phyloP scores from a whole-genome alignment of 2,888 invertebrate species.

The Seira musarum region DNA sequence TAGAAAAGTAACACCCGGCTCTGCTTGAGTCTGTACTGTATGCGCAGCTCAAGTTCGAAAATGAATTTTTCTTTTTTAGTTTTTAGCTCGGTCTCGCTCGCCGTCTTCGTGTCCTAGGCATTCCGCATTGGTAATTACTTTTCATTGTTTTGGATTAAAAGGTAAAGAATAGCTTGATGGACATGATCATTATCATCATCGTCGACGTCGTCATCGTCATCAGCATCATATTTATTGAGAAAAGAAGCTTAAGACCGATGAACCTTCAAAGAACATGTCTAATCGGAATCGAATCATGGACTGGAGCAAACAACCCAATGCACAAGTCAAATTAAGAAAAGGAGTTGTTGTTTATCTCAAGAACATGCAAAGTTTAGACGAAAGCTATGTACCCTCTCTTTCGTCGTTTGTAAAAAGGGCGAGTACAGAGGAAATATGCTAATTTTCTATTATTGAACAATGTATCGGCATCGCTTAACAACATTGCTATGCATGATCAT shows the following conservation, averaged over 20 bases:
- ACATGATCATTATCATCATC: neutral
- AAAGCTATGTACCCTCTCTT: too few species aligned
- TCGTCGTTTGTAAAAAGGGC: conserved; percentile 8
- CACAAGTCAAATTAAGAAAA: neutral
- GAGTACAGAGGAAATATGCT: conserved; percentile 35
- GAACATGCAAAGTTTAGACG: neutral
- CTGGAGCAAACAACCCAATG: neutral
- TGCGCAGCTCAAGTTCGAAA: too few species aligned
- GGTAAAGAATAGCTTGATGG: neutral
- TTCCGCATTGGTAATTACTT: conserved; percentile 27
- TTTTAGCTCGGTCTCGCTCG: too few species aligned
- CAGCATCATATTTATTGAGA: neutral
- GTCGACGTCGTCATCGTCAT: conserved; percentile 4
- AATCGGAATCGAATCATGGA: too few species aligned
- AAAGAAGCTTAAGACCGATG: neutral
- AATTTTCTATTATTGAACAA: conserved; percentile 32
- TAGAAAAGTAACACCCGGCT: conserved; percentile 29
- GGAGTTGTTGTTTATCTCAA: neutral
- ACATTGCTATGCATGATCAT: neutral
- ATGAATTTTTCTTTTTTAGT: too few species aligned
- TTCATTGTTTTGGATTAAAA: conserved; percentile 44
- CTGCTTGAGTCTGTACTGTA: too few species aligned
- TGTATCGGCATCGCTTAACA: neutral
- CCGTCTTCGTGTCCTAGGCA: too few species aligned
- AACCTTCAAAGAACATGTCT: neutral